phyloP scores from a whole-genome alignment of 1,140 invertebrate genomes.

The Drosophila arawakana region DNA sequence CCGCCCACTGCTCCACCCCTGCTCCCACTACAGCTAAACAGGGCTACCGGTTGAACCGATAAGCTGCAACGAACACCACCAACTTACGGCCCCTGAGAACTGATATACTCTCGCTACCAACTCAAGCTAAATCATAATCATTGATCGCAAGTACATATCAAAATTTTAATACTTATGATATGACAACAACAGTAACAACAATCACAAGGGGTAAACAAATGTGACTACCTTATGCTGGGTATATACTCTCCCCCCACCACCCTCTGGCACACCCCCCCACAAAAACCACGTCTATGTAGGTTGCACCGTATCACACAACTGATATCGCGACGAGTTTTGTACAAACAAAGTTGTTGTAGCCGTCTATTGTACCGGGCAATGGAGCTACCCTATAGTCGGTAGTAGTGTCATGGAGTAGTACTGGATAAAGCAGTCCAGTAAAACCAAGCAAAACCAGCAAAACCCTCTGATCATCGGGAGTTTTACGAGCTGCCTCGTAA shows the following conservation, averaged over 20 bases:
- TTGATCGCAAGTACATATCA: conserved; percentile 47
- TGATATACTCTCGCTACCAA: too few relatives aligned
- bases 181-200: conserved; percentile 19
- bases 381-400: conserved; percentile 18
- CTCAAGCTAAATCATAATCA: conserved; percentile 44
- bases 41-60: conserved; percentile 44
- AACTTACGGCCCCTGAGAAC: conserved; percentile 5
- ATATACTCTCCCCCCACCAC: background rate
- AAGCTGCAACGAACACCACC: conserved; percentile 14
- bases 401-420: background rate
- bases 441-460: background rate
- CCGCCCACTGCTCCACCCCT: background rate
- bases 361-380: conserved; percentile 28
- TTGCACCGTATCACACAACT: conserved; percentile 51
- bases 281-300: conserved; percentile 24
- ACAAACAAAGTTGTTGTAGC: conserved; percentile 58
- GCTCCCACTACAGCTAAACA: conserved; percentile 2
- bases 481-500: conserved; percentile 46
- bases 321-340: conserved; percentile 58
- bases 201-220: conserved; percentile 30
- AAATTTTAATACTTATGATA: conserved; percentile 35
- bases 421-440: conserved; percentile 7
- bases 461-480: conserved; percentile 27
- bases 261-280: background rate
- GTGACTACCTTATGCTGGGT: conserved; percentile 19